Evolutionary conservation across 2,113 vertebrate species (phyloP), one percentile per base, ranked within the genome.

Genomic region (Embiotoca jacksoni): DNA sequence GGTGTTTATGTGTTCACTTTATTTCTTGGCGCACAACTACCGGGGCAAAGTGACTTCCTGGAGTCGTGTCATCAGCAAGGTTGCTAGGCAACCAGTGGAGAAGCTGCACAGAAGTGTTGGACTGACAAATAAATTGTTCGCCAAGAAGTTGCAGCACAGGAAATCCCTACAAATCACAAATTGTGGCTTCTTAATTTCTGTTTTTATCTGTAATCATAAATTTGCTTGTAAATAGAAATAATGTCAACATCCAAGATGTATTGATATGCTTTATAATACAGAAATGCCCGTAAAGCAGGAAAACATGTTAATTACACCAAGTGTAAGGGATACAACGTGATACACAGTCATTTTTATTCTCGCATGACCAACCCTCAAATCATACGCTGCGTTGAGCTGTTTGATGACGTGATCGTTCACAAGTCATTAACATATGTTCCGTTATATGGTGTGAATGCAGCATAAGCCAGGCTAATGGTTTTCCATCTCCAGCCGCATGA

Each of bases 361-460:
- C 30, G n/a, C 35, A 13, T 60, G 73, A 37, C 15, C 63, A 59
- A 1, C 63, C 39, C 23, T 46, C 50, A 32, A 63, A 59, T 65
- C 49, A 15, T 60, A 44, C 32, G 15, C 32, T 5, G 32, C 16
- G 47, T 36, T 56, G 50, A 56, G 23, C 44, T 49, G 39, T 61
- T 66, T 69, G 75, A 77, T 53, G 64, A 61, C 36, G 14, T 23
- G 23, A 23, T 23, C 23, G 23, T 15, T 70, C 31, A 16, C 68
- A 58, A 55, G 36, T n/a, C 39, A 53, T 60, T 72, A 53, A 50
- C 36, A 69, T 56, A 67, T 60, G 67, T 69, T 53, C 74, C 54
- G 49, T 35, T 53, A 59, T 55, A 72, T 64, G 44, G 54, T 23
- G 60, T 58, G 60, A 69, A 64, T 30, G 30, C 15, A 0, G 36